These are phyloP conservation scores for Panthera uncia DNA, from an alignment of 2,113 vertebrate genomes.

Conservation along the genomic window DNA sequence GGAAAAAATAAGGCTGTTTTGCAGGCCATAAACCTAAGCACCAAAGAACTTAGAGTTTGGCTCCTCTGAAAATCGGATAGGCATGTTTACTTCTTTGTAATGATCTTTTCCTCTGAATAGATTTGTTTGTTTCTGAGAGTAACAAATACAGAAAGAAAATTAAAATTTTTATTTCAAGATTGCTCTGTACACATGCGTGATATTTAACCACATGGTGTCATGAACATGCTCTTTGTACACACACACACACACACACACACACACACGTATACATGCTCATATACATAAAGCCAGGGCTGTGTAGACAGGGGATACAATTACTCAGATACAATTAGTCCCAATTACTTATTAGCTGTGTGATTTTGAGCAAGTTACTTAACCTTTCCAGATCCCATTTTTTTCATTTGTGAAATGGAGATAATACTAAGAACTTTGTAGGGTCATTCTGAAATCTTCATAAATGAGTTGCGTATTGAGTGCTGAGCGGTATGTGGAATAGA, in stretches of 20 bases:
- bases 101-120: not conserved
- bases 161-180: not conserved
- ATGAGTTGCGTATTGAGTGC: not conserved
- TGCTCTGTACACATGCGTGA: not conserved
- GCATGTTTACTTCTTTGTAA: constrained; percentile 12
- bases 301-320: not conserved
- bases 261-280: not conserved
- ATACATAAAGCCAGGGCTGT: not conserved
- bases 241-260: not conserved
- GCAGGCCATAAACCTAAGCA: not conserved
- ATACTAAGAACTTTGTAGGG: not conserved
- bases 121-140: not conserved
- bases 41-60: not conserved
- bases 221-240: not conserved
- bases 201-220: not conserved
- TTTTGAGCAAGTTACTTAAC: constrained; percentile 13
- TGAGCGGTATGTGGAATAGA: not conserved
- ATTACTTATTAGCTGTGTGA: not conserved
- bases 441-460: not conserved
- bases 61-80: not conserved
- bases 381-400: not conserved
- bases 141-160: constrained; percentile 35
- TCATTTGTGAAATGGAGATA: not conserved
- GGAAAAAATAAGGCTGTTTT: not conserved
- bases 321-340: not conserved